These are phyloP conservation scores for Cyrtorhinus lividipennis DNA, from an alignment of 1,140 invertebrate species.

Conservation along the genomic window DNA sequence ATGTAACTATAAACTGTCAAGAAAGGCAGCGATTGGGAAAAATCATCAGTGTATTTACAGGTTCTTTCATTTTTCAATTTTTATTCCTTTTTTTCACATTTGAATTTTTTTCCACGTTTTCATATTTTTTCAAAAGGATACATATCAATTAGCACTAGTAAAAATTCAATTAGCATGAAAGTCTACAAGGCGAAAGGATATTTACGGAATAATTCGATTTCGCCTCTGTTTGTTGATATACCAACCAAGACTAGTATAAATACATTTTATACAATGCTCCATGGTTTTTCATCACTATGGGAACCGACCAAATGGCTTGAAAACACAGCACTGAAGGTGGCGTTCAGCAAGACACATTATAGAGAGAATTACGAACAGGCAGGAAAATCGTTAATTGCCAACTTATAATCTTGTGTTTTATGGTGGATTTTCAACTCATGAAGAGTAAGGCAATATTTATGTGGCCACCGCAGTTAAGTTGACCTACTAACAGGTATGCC, in stretches of 20 bases:
- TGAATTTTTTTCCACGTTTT: neutral
- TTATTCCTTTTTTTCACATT: neutral
- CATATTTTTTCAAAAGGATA: neutral
- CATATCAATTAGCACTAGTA: neutral
- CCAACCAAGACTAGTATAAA: neutral
- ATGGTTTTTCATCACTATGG: neutral
- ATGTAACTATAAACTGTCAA: conserved; percentile 8
- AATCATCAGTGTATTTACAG: conserved; percentile 3
- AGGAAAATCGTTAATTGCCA: no score
- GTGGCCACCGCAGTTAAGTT: no score
- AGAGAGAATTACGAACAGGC: no score
- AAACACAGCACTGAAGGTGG: no score
- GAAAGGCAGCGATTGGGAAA: conserved; percentile 6
- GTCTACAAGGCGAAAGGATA: neutral
- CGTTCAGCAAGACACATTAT: no score
- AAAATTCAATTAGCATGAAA: conserved; percentile 5
- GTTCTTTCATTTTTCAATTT: neutral
- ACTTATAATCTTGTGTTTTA: no score
- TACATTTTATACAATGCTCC: conserved; percentile 5
- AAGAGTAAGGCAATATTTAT: no score
- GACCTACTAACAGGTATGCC: no score
- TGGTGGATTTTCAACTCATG: no score
- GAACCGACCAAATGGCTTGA: no score
- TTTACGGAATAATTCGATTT: neutral
- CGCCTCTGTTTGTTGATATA: neutral